Percentiles rank a stretch among this genome's conserved stretches.
phyloP scores from a whole-genome alignment of 2,113 vertebrate genomes.

The Halcyon malimbica region DNA sequence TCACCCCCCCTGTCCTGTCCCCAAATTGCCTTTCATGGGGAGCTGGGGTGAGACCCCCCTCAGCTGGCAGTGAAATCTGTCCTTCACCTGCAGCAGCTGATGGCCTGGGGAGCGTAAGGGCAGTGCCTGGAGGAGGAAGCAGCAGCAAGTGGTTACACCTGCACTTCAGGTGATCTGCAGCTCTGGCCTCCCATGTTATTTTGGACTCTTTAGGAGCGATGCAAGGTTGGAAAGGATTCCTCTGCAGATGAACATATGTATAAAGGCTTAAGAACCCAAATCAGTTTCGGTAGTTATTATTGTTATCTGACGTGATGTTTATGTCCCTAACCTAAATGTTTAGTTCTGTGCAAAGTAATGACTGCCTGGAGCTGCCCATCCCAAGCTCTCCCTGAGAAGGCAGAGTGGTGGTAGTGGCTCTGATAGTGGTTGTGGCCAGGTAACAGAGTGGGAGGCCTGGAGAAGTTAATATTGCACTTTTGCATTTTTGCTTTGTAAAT shows the following conservation, averaged over 20 bases:
- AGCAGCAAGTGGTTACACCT: background rate
- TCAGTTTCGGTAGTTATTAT: background rate
- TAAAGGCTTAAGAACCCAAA: background rate
- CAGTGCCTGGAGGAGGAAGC: background rate
- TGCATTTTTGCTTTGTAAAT: background rate
- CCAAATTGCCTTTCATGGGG: accelerated
- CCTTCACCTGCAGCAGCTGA: too few species aligned
- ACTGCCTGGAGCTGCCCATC: background rate
- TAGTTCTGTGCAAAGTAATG: background rate
- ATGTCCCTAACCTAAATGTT: background rate
- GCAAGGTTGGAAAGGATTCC: background rate
- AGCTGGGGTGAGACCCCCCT: accelerated
- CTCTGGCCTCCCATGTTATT: accelerated
- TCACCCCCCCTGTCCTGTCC: too few species aligned
- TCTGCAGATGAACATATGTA: accelerated
- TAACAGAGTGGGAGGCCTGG: background rate
- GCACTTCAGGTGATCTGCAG: accelerated
- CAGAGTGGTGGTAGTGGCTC: accelerated
- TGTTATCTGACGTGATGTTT: background rate
- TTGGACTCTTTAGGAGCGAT: background rate
- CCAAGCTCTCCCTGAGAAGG: accelerated
- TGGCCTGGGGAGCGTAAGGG: accelerated
- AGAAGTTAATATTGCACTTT: background rate
- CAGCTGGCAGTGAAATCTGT: background rate
- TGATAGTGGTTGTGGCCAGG: background rate